Evolutionary conservation across 2,113 vertebrate species (phyloP).

Genomic region (Poeciliopsis retropinna): DNA sequence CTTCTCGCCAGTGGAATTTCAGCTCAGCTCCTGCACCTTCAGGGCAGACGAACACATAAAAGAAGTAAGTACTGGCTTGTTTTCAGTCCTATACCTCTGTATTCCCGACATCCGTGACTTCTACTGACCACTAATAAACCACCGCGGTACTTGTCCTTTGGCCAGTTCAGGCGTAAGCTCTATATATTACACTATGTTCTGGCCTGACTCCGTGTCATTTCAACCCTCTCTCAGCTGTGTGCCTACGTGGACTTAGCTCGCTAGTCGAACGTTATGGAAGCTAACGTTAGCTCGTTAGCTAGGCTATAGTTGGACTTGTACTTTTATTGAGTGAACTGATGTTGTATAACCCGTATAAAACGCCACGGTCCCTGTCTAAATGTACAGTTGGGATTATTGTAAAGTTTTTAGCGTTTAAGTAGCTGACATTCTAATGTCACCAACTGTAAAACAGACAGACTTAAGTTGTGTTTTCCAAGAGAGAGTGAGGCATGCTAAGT

Average conservation of each 20-base stretch:
- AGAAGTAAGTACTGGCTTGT: conserved; percentile 79
- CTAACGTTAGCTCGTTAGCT: conserved; percentile 66
- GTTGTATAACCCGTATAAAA: not conserved
- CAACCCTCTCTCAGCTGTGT: conserved; percentile 72
- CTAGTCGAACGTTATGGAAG: conserved; percentile 35
- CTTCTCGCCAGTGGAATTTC: conserved; percentile 88
- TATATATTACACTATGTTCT: conserved; percentile 35
- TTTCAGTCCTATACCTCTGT: not conserved
- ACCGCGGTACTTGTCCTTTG: not conserved
- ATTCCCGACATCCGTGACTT: not conserved
- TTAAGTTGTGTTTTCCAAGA: conserved; percentile 57
- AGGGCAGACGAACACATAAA: conserved; percentile 84
- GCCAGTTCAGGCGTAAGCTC: not conserved
- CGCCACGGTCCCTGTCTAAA: rapidly evolving
- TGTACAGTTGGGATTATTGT: not conserved
- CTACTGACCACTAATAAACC: rapidly evolving
- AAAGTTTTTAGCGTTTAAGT: not conserved
- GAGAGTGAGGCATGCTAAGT: conserved; percentile 41
- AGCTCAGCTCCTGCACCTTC: conserved; percentile 87
- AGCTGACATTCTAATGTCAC: not conserved
- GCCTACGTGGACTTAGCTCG: conserved; percentile 83
- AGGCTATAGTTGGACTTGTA: conserved; percentile 41
- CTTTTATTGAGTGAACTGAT: conserved; percentile 13
- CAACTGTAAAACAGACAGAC: conserved; percentile 13
- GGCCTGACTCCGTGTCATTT: conserved; percentile 79